These are phyloP conservation scores for Cynocephalus volans DNA, from an alignment of 2,113 vertebrate genomes.

Conservation along the genomic window DNA sequence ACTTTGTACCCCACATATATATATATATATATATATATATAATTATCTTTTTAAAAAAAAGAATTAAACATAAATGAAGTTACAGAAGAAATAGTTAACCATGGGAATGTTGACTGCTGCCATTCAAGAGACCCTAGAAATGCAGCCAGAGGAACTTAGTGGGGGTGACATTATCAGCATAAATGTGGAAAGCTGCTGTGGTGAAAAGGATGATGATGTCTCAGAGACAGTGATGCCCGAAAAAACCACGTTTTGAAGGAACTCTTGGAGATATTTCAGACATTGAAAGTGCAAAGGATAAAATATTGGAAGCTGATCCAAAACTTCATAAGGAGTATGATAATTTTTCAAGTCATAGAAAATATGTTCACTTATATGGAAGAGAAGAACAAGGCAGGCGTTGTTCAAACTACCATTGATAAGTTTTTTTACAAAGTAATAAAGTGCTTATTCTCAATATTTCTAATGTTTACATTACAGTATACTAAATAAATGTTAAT, in stretches of 20 bases:
- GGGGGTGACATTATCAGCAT: neutral
- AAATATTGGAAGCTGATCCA: neutral
- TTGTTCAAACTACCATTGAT: neutral
- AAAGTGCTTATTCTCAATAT: neutral
- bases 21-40: too few species aligned
- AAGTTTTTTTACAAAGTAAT: neutral
- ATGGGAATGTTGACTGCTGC: neutral
- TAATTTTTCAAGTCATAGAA: neutral
- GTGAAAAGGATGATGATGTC: neutral
- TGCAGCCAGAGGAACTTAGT: neutral
- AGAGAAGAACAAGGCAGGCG: neutral
- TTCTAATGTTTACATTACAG: neutral
- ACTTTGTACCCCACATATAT: too few species aligned
- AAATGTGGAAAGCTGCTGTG: neutral
- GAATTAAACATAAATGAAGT: slow-evolving; percentile 7
- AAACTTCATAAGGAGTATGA: slow-evolving; percentile 12
- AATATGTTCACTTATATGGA: neutral
- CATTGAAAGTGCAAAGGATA: neutral
- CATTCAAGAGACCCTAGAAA: neutral
- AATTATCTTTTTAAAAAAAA: too few species aligned
- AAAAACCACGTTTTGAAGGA: neutral
- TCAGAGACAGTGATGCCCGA: neutral
- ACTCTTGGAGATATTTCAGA: neutral
- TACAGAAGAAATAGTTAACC: neutral
- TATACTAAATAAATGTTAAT: neutral